Base-by-base conservation (phyloP, 2,888 invertebrate species). In the Rapana venosa region DNA sequence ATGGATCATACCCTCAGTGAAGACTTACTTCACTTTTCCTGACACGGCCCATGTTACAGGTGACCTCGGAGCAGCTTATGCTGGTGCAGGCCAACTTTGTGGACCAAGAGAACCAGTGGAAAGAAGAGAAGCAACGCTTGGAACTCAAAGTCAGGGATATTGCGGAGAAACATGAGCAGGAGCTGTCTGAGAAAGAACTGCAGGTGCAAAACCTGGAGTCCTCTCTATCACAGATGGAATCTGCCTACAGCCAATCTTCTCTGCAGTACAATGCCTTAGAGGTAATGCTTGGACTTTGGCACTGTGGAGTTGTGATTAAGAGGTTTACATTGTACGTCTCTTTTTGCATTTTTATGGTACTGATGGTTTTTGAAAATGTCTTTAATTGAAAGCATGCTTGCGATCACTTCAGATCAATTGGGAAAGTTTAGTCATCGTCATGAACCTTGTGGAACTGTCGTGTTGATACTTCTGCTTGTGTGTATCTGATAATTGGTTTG, bases 71-170 rank as follows among this genome's bases (percentile, higher is more conserved):
- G 93, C 98, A 98, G 96, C 98, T 98, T 97, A 97, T 97, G 94
- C 97, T 97, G 94, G 98, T 98, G 97, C 98, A 98, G 96, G 97
- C 97, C 93, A 97, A 97, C 95, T 98, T 98, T 91, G 96, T 97
- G 58, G 96, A 97, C 26, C 97, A 97, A 96, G 98, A 98, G 96
- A 96, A 96, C 86, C 97, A 97, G 92, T 97, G 98, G 97, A 97
- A 97, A 94, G 97, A 97, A 88, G 97, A 98, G 95, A 97, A 97
- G 94, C 96, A 96, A 95, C 93, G 93, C 86, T 90, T 94, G 35
- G 93, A 94, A 90, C 91, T 85, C 13, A 97, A 96, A 93, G 96
- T 97, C 89, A 94, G 97, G 83, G 96, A 97, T 26, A n/a, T 94
- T 17, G 92, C 93, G 61, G 95, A 94, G 92, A 95, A 95, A 91